A percentile compares a stretch with the other conserved stretches of the same genome.
Conservation (phyloP, 2,797 vertebrate species). For the Anguilla megastoma region DNA sequence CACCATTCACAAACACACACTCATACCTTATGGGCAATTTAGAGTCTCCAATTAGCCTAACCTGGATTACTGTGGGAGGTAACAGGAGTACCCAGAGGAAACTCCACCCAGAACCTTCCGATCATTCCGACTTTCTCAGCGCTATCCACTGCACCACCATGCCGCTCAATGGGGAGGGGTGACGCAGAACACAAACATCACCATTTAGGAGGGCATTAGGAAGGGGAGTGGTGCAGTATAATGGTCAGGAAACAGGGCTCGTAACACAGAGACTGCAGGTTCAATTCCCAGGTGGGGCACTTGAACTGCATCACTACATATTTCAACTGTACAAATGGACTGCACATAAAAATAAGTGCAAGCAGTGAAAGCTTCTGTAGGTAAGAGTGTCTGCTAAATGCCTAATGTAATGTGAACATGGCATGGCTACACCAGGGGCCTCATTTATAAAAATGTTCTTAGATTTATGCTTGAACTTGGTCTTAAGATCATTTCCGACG, state of each 20-base stretch:
- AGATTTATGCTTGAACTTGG: no score
- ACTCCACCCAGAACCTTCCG: no score
- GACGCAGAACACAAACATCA: neutral
- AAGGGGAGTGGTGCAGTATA: neutral
- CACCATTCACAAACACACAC: neutral
- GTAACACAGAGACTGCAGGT: neutral
- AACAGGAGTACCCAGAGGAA: no score
- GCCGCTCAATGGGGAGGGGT: neutral
- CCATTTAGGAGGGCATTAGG: neutral
- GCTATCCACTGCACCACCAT: no score
- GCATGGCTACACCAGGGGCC: neutral
- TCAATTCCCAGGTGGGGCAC: no score
- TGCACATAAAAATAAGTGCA: neutral
- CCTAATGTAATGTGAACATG: neutral
- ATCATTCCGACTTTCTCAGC: no score
- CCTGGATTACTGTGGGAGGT: no score
- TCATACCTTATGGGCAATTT: no score
- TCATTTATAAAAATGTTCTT: no score
- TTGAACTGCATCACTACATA: neutral
- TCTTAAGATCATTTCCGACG: no score
- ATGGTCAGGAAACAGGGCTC: neutral
- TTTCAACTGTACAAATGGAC: neutral
- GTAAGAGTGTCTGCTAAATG: neutral
- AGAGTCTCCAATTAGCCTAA: no score
- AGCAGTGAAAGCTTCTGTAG: neutral